A percentile compares a stretch with the other conserved stretches of the same genome.
Conservation (phyloP, 2,797 vertebrate genomes). For the Distichodus sexfasciatus region DNA sequence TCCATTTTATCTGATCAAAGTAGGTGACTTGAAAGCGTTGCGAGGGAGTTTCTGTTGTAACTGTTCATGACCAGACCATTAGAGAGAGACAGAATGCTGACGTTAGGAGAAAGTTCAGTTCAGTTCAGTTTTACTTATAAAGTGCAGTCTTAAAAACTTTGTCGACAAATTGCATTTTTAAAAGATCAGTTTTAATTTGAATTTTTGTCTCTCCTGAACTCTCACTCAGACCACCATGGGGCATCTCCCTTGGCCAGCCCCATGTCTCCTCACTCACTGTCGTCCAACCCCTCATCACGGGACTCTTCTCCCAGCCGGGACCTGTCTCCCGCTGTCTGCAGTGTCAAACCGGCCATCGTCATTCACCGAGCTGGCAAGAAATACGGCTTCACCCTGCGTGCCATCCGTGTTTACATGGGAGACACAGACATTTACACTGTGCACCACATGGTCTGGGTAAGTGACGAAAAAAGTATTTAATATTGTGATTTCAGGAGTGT, state of each 20-base stretch:
- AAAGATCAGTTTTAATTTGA: neutral
- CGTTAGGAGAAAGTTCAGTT: too few relatives aligned
- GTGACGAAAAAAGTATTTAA: constrained; percentile 58
- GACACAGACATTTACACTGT: constrained; percentile 94
- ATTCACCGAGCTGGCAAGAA: constrained; percentile 95
- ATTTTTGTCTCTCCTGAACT: neutral
- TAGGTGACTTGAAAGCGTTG: too few relatives aligned
- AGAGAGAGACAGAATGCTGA: too few relatives aligned
- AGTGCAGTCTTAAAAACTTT: too few relatives aligned
- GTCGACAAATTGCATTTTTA: too few relatives aligned
- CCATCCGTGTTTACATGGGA: constrained; percentile 97
- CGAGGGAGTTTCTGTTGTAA: too few relatives aligned
- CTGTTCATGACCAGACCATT: too few relatives aligned
- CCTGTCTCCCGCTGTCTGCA: constrained; percentile 83
- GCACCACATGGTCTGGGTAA: constrained; percentile 98
- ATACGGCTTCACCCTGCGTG: constrained; percentile 94
- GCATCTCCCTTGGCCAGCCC: constrained; percentile 95
- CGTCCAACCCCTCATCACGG: constrained; percentile 94
- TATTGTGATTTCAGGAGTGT: too few relatives aligned
- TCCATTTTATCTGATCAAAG: too few relatives aligned
- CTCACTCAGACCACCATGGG: constrained; percentile 83
- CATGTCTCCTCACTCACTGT: constrained; percentile 95
- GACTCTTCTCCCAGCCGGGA: constrained; percentile 97
- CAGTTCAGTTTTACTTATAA: too few relatives aligned
- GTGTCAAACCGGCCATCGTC: constrained; percentile 82